A percentile compares a stretch with the other conserved stretches of the same genome.
Conservation (phyloP, 2,888 invertebrate species). For the Dysmachus trigonus region DNA sequence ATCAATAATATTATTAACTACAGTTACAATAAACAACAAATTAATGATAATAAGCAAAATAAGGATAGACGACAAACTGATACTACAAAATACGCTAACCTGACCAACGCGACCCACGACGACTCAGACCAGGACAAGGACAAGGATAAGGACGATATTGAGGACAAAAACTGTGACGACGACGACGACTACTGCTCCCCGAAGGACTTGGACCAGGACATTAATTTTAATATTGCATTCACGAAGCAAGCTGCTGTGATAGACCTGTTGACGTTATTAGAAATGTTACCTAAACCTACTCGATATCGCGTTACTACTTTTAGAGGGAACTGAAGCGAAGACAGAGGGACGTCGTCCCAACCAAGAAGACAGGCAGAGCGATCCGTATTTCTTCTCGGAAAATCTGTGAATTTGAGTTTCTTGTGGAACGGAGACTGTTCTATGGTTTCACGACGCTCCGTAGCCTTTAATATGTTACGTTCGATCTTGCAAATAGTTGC, state of each 20-base stretch:
- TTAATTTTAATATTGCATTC: conserved; percentile 46
- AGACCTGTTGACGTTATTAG: conserved; percentile 47
- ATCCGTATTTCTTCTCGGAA: background rate
- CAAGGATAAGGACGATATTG: background rate
- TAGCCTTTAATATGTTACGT: conserved; percentile 7
- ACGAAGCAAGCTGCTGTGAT: conserved; percentile 54
- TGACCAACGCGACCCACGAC: background rate
- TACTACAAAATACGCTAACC: background rate
- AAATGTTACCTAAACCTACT: conserved; percentile 42
- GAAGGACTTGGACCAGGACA: conserved; percentile 18
- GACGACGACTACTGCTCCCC: background rate
- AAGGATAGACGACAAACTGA: conserved; percentile 20
- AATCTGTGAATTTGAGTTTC: conserved; percentile 39
- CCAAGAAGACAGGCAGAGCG: background rate
- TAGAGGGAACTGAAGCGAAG: conserved; percentile 12
- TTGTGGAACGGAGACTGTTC: conserved; percentile 21
- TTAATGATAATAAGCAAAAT: conserved; percentile 24
- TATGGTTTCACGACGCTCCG: conserved; percentile 33
- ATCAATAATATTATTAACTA: conserved; percentile 45
- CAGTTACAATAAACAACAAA: conserved; percentile 42
- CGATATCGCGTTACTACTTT: conserved; percentile 39
- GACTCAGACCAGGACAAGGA: background rate
- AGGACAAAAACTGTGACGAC: background rate
- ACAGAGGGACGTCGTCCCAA: background rate
- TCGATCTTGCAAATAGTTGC: background rate